A percentile compares a stretch with the other conserved stretches of the same genome.
Conservation (phyloP, 2,113 vertebrate genomes). For the Polypterus bichir region DNA sequence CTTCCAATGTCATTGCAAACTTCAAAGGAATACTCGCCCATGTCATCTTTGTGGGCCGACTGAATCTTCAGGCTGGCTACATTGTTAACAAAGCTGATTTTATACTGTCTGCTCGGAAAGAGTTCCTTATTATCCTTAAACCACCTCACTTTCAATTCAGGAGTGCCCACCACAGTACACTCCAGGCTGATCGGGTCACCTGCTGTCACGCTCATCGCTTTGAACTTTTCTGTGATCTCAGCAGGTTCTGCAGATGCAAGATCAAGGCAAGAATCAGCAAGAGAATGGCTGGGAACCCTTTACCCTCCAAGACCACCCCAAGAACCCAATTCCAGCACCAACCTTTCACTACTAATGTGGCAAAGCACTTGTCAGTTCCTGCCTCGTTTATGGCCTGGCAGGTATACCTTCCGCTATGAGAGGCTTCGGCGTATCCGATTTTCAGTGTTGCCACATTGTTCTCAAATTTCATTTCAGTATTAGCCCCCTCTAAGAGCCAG, state of each 20-base stretch:
- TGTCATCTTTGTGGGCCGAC: slow-evolving; percentile 71
- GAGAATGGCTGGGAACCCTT: not conserved
- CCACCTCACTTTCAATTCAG: slow-evolving; percentile 87
- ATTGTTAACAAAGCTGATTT: slow-evolving; percentile 79
- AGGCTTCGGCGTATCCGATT: slow-evolving; percentile 57
- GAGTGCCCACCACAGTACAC: slow-evolving; percentile 82
- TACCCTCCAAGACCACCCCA: no score
- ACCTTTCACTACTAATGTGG: slow-evolving; percentile 87
- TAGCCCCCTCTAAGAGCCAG: slow-evolving; percentile 74
- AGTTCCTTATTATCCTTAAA: slow-evolving; percentile 80
- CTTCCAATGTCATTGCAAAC: slow-evolving; percentile 85
- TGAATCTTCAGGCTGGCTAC: slow-evolving; percentile 82
- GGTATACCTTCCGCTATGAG: slow-evolving; percentile 74
- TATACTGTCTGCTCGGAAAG: slow-evolving; percentile 79
- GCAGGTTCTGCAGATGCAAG: slow-evolving; percentile 63
- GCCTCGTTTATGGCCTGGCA: slow-evolving; percentile 91
- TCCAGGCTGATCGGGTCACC: slow-evolving; percentile 87
- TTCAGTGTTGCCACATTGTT: slow-evolving; percentile 61
- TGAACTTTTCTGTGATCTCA: slow-evolving; percentile 78
- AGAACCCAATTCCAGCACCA: slow-evolving; percentile 24
- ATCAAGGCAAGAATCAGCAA: not conserved
- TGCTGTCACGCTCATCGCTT: slow-evolving; percentile 75
- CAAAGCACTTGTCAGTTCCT: slow-evolving; percentile 76
- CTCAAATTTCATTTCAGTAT: slow-evolving; percentile 66
- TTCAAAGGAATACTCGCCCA: slow-evolving; percentile 80